Evolutionary conservation across 2,888 invertebrate genomes (phyloP).

Genomic region (Dascillus cervinus): DNA sequence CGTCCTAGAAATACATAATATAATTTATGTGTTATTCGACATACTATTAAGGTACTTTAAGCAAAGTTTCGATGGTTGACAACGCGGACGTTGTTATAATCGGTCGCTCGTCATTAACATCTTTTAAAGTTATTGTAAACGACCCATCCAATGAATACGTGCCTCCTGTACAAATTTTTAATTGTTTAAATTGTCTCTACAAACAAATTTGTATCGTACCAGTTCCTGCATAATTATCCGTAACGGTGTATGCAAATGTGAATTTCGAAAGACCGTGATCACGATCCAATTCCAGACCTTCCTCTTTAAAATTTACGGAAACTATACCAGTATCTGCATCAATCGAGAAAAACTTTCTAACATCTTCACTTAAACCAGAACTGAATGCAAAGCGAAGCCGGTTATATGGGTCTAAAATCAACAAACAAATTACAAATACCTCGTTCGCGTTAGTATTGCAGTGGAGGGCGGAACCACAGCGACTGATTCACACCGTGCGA

Average conservation of each 20-base stretch:
- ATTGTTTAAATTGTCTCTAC: too few relatives aligned
- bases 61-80: constrained; percentile 15
- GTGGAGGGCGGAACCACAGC: too few relatives aligned
- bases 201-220: constrained; percentile 38
- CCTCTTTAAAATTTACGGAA: constrained; percentile 42
- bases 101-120: constrained; percentile 43
- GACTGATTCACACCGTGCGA: too few relatives aligned
- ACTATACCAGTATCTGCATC: constrained; percentile 44
- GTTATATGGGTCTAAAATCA: constrained; percentile 3
- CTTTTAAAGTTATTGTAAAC: constrained; percentile 46
- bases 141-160: constrained; percentile 28
- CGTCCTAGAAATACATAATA: constrained; percentile 17
- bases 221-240: constrained; percentile 46
- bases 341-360: constrained; percentile 47
- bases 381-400: constrained; percentile 5
- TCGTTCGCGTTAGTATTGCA: too few relatives aligned
- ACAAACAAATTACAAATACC: too few relatives aligned
- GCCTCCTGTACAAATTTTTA: too few relatives aligned
- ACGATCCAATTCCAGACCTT: constrained; percentile 43
- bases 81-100: constrained; percentile 9
- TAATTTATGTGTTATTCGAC: constrained; percentile 2
- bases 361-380: constrained; percentile 28
- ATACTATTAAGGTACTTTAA: constrained; percentile 14
- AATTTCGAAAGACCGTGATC: constrained; percentile 45
- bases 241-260: constrained; percentile 44